Conservation (phyloP, 1,140 invertebrate genomes). For the Pogonognathellus flavescens region DNA sequence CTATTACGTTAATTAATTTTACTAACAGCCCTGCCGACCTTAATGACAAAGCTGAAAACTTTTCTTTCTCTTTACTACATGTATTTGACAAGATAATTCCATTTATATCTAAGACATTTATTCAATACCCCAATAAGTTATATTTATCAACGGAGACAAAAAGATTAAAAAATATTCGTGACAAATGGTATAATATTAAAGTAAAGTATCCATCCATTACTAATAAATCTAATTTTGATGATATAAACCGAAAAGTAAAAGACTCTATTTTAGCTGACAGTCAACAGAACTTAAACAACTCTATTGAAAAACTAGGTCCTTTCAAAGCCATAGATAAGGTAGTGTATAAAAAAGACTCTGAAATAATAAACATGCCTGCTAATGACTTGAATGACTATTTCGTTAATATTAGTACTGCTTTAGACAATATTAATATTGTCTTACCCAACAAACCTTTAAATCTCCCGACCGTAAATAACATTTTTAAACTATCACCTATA, state of each 20-base stretch:
- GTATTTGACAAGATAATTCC: neutral
- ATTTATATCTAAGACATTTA: neutral
- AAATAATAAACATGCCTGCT: neutral
- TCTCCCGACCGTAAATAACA: no score
- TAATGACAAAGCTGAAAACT: neutral
- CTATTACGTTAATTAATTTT: neutral
- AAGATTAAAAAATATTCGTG: neutral
- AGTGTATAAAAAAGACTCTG: neutral
- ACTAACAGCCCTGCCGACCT: neutral
- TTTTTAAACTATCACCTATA: no score
- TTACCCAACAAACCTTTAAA: no score
- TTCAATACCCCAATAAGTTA: neutral
- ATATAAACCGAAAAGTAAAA: neutral
- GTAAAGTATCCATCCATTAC: neutral
- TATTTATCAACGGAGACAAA: neutral
- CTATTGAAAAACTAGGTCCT: neutral
- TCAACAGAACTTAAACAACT: neutral
- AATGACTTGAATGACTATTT: conserved; percentile 35
- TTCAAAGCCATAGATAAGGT: neutral
- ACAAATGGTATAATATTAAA: neutral
- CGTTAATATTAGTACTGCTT: neutral
- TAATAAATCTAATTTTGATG: neutral
- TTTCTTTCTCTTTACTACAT: neutral
- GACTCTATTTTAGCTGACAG: neutral
- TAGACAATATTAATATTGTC: no score